These are phyloP conservation scores for Argyra leucocephala DNA, from an alignment of 2,888 invertebrate genomes.

Conservation along the genomic window DNA sequence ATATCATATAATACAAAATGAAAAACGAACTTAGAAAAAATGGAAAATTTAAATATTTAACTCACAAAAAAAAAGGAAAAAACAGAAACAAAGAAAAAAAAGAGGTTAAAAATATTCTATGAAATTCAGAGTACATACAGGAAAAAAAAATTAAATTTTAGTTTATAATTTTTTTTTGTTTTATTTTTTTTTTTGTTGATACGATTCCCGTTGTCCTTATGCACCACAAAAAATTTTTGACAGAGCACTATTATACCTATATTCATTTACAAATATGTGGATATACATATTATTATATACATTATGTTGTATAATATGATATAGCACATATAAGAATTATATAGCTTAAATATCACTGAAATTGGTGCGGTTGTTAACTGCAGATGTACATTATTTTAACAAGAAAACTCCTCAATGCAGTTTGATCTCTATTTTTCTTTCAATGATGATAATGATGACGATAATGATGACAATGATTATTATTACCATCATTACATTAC, in stretches of 20 bases:
- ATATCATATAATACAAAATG: too few relatives aligned
- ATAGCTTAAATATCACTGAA: background rate
- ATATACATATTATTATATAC: background rate
- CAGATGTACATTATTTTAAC: constrained; percentile 3
- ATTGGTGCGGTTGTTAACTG: constrained; percentile 6
- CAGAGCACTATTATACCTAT: background rate
- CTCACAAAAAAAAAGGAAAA: background rate
- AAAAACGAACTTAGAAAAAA: background rate
- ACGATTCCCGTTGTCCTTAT: background rate
- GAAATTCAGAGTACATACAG: background rate
- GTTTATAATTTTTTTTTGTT: background rate
- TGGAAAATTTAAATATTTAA: constrained; percentile 6
- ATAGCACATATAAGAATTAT: background rate
- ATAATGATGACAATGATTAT: background rate
- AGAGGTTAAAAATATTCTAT: background rate
- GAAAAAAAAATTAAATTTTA: background rate
- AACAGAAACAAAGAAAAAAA: background rate
- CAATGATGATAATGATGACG: background rate
- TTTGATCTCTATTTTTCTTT: background rate
- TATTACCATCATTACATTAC: background rate
- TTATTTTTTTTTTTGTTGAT: background rate
- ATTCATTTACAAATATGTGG: background rate
- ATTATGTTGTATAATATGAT: background rate
- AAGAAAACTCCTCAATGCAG: constrained; percentile 3
- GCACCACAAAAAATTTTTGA: background rate